These are phyloP conservation scores for Ladona fulva DNA, from an alignment of 1,140 invertebrate genomes.

Conservation along the genomic window DNA sequence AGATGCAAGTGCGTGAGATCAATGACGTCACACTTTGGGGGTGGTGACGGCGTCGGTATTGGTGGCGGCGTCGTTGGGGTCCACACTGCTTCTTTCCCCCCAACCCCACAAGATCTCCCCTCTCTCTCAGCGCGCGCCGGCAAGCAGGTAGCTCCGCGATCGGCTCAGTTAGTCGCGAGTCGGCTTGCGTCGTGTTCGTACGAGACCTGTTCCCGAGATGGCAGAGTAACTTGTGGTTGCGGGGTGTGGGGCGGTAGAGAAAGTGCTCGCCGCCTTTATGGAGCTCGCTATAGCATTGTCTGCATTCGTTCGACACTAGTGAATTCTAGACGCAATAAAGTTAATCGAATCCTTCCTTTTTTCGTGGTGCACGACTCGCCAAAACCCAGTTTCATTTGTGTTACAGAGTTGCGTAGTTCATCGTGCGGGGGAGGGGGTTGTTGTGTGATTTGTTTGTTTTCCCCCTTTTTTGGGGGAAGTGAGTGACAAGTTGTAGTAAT, in stretches of 20 bases:
- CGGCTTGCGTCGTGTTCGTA: neutral
- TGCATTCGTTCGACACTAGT: neutral
- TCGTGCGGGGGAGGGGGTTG: no score
- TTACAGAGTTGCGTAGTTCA: no score
- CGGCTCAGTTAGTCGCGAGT: neutral
- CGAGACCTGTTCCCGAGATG: neutral
- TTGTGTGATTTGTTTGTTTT: no score
- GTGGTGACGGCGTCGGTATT: neutral
- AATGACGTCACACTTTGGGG: neutral
- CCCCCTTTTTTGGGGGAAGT: no score
- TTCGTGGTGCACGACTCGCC: no score
- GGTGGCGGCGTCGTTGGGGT: neutral
- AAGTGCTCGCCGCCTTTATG: neutral
- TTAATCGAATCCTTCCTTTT: no score
- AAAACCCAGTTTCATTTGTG: no score
- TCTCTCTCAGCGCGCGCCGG: neutral
- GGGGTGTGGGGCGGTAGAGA: neutral
- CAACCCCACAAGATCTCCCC: neutral
- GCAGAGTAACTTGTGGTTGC: no score
- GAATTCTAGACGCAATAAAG: neutral
- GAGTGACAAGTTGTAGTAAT: no score
- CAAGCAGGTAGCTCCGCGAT: neutral
- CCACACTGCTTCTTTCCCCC: neutral
- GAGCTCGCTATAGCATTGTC: neutral
- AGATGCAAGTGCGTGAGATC: neutral